These are phyloP conservation scores for Mycteria americana DNA, from an alignment of 2,797 vertebrate genomes.

Conservation along the genomic window DNA sequence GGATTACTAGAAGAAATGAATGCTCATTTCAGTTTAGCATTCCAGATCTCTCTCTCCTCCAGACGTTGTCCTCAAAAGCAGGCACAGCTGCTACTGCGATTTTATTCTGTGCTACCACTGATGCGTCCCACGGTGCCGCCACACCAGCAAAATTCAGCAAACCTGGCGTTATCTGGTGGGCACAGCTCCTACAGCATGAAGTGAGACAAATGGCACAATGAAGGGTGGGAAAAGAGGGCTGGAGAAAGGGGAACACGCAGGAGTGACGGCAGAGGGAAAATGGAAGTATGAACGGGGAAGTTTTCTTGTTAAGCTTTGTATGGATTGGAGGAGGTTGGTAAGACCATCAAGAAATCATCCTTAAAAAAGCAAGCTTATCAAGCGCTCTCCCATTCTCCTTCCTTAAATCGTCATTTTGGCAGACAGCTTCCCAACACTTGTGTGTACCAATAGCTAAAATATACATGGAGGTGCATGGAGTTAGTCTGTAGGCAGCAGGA, in stretches of 20 bases:
- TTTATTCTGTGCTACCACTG: background rate
- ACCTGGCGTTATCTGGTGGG: background rate
- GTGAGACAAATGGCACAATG: background rate
- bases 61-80: background rate
- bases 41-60: background rate
- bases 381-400: background rate
- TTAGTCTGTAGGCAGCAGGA: constrained; percentile 9
- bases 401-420: background rate
- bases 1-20: background rate
- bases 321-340: background rate
- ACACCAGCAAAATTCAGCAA: background rate
- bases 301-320: background rate
- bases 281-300: background rate
- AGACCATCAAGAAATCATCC: constrained; percentile 40
- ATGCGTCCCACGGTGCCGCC: background rate
- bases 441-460: constrained; percentile 18
- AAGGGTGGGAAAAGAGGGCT: background rate
- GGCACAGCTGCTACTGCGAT: background rate
- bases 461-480: background rate
- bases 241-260: background rate
- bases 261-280: background rate
- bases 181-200: background rate
- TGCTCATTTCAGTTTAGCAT: background rate
- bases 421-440: background rate
- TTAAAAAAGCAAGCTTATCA: constrained; percentile 9